Conservation (phyloP, 37 sponge, comb jelly and placozoan genomes). For the Diacarnus erythraeanus region DNA sequence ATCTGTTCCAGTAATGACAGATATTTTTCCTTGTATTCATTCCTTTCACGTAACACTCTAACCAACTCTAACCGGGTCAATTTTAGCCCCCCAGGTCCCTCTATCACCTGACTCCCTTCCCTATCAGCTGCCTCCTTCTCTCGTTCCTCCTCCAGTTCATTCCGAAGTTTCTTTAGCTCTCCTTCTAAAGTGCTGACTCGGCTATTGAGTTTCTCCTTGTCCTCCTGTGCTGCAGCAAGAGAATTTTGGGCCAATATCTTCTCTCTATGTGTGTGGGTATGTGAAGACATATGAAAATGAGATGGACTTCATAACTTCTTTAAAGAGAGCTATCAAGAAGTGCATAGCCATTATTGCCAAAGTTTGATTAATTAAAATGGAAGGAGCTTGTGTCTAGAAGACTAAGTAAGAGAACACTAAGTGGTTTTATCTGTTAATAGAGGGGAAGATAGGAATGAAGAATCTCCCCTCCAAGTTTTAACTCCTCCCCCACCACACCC, state of each 20-base stretch:
- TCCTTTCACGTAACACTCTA: conserved; percentile 79
- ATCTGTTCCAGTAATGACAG: conserved; percentile 78
- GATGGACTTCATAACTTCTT: too few species aligned
- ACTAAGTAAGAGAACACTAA: too few species aligned
- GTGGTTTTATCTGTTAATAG: not conserved
- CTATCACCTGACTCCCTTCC: conserved; percentile 36
- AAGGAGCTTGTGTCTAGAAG: too few species aligned
- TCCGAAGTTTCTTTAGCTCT: conserved; percentile 37
- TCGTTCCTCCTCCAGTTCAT: conserved; percentile 40
- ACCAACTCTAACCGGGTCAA: conserved; percentile 68
- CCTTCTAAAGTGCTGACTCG: conserved; percentile 27
- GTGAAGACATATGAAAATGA: too few species aligned
- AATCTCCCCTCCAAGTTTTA: too few species aligned
- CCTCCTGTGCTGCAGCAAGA: not conserved
- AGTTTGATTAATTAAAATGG: too few species aligned
- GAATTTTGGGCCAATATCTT: conserved; percentile 18
- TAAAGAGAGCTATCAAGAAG: too few species aligned
- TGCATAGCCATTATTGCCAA: too few species aligned
- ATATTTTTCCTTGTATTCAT: conserved; percentile 92
- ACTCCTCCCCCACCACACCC: too few species aligned
- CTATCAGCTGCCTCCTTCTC: conserved; percentile 26
- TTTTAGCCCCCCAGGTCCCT: conserved; percentile 28
- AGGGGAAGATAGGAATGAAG: not conserved
- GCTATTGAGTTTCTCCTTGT: conserved; percentile 17
- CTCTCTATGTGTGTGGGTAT: conserved; percentile 14